Conservation (phyloP, 2,888 invertebrate genomes). For the Standfussiana lucernea region DNA sequence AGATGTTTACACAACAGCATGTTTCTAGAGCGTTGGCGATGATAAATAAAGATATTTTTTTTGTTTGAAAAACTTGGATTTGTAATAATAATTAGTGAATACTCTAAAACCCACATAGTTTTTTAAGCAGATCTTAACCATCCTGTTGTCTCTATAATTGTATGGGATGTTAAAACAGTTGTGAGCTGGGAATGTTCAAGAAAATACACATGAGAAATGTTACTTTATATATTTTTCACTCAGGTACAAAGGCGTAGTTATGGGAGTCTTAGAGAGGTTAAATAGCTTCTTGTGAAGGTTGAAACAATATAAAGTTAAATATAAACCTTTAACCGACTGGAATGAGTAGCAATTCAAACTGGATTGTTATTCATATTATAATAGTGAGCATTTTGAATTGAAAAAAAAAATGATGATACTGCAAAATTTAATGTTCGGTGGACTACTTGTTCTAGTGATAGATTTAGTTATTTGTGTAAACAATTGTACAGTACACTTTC, state of each 20-base stretch:
- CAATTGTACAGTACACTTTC: background rate
- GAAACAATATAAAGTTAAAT: background rate
- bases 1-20: background rate
- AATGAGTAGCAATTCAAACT: background rate
- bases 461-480: background rate
- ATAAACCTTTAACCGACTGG: background rate
- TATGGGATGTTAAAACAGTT: too few relatives aligned
- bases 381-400: background rate
- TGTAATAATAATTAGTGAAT: too few relatives aligned
- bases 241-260: background rate
- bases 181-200: background rate
- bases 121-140: too few relatives aligned
- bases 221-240: background rate
- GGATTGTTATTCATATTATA: background rate
- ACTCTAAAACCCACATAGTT: too few relatives aligned
- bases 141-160: too few relatives aligned
- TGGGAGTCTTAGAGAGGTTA: background rate
- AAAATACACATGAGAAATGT: background rate
- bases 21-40: background rate
- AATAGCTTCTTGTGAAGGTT: background rate
- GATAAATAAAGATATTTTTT: background rate
- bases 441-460: background rate
- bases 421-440: constrained; percentile 6
- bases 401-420: background rate
- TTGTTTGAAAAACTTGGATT: background rate